Conservation (phyloP, 2,888 invertebrate species). For the Volucella zonaria region DNA sequence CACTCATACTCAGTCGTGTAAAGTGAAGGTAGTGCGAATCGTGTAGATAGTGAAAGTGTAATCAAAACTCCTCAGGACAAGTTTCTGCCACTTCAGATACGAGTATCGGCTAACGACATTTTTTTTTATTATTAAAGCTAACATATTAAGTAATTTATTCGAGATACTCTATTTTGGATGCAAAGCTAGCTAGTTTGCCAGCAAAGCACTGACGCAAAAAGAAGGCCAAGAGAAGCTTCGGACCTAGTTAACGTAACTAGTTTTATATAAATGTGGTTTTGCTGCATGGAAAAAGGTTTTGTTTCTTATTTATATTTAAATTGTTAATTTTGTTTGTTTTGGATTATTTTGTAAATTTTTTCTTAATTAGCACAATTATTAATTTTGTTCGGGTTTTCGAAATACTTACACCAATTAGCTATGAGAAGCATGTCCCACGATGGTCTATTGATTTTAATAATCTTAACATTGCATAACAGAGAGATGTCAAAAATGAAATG, state of each 20-base stretch:
- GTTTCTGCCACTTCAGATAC: background rate
- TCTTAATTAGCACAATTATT: conserved; percentile 20
- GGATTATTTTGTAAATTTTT: background rate
- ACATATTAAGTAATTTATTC: background rate
- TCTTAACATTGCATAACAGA: background rate
- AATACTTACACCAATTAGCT: conserved; percentile 2
- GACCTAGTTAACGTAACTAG: conserved; percentile 42
- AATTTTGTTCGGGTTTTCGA: background rate
- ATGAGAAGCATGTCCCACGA: conserved; percentile 4
- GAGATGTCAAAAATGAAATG: background rate
- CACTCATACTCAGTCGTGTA: background rate
- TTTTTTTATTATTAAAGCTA: conserved; percentile 9
- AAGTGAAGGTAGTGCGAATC: conserved; percentile 41
- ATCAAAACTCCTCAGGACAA: conserved; percentile 44
- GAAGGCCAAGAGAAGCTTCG: conserved; percentile 29
- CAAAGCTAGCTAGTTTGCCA: conserved; percentile 37
- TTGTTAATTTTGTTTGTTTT: conserved; percentile 15
- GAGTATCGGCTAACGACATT: background rate
- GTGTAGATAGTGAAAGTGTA: conserved; percentile 58
- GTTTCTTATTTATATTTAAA: background rate
- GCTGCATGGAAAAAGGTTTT: conserved; percentile 34
- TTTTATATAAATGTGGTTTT: conserved; percentile 23
- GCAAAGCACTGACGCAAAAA: conserved; percentile 15
- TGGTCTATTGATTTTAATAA: conserved; percentile 16
- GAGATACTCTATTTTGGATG: conserved; percentile 25